These are phyloP conservation scores for Coturnix japonica DNA, from an alignment of 2,113 vertebrate species.

Conservation along the genomic window DNA sequence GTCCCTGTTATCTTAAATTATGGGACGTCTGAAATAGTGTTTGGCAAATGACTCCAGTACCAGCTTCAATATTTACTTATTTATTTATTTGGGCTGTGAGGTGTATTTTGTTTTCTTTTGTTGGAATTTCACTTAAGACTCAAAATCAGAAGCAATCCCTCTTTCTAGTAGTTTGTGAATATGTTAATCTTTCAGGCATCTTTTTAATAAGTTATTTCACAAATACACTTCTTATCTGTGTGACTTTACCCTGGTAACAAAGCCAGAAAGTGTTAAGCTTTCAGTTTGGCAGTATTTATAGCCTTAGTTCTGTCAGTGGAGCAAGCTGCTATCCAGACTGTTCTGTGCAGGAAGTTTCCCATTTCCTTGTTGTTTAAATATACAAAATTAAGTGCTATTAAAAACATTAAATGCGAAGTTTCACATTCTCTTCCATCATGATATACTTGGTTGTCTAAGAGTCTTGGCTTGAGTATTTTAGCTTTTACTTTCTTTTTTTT, in stretches of 20 bases:
- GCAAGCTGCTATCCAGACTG: background rate
- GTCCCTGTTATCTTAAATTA: slow-evolving; percentile 18
- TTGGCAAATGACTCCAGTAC: slow-evolving; percentile 11
- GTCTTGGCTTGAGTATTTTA: background rate
- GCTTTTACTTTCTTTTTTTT: slow-evolving; percentile 8
- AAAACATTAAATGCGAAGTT: background rate
- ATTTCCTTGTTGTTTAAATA: slow-evolving; percentile 19
- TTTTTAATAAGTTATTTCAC: background rate
- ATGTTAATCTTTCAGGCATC: background rate
- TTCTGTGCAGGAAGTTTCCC: background rate
- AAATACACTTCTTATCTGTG: background rate
- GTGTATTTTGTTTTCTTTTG: background rate
- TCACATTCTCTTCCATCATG: background rate
- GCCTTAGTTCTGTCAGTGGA: background rate
- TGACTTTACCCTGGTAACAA: background rate
- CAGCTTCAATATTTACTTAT: background rate
- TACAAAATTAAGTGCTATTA: background rate
- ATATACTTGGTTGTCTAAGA: slow-evolving; percentile 35
- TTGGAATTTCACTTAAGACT: background rate
- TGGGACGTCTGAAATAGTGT: slow-evolving; percentile 16
- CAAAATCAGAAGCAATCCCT: background rate
- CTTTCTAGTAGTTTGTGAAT: background rate
- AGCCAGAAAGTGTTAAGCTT: background rate
- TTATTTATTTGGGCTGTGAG: background rate
- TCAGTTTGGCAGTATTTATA: background rate